Conservation (phyloP, 2,888 invertebrate genomes). For the Protophormia terraenovae region DNA sequence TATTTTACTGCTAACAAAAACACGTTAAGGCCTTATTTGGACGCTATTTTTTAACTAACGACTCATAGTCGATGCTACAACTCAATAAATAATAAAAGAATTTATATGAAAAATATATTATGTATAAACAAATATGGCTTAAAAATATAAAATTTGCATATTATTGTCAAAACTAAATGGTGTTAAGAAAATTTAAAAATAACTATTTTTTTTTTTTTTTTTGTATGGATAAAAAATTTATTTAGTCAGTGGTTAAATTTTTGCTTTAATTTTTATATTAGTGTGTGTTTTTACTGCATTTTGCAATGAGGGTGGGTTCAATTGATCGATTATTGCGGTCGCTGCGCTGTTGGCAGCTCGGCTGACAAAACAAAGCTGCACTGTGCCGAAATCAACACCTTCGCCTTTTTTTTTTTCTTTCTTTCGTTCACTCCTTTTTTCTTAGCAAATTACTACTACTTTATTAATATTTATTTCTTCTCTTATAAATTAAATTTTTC, state of each 20-base stretch:
- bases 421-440: constrained; percentile 53
- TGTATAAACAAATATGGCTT: constrained; percentile 1
- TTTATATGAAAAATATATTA: neutral
- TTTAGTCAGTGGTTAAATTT: constrained; percentile 42
- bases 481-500: neutral
- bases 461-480: neutral
- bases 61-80: constrained; percentile 8
- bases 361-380: constrained; percentile 41
- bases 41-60: constrained; percentile 18
- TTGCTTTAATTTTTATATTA: neutral
- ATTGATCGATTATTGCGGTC: constrained; percentile 64
- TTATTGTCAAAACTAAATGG: neutral
- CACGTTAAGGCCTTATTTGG: constrained; percentile 60
- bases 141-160: neutral
- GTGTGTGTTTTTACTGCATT: constrained; percentile 35
- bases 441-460: neutral
- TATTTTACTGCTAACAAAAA: constrained; percentile 44
- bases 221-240: neutral
- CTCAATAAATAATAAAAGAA: neutral
- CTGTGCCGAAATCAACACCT: constrained; percentile 64
- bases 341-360: constrained; percentile 47
- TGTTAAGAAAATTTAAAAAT: neutral
- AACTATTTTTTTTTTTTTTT: no score
- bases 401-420: constrained; percentile 61
- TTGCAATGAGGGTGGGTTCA: constrained; percentile 67